A percentile compares a stretch with the other conserved stretches of the same genome.
Conservation (phyloP, 2,113 vertebrate genomes). For the Plestiodon gilberti region DNA sequence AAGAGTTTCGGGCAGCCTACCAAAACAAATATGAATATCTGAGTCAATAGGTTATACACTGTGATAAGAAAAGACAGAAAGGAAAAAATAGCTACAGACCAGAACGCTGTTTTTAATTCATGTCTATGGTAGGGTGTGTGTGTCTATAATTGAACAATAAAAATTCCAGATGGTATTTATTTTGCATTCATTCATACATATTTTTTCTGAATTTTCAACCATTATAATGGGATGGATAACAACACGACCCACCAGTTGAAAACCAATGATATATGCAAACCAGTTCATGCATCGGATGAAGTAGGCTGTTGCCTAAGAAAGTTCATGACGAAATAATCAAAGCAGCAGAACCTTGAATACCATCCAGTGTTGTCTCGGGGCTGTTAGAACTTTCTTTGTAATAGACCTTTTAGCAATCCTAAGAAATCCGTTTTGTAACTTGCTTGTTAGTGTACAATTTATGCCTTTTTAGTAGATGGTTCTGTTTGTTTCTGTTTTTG, state of each 20-base stretch:
- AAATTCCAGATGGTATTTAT: not conserved
- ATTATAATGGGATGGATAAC: not conserved
- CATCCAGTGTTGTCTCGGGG: too few relatives aligned
- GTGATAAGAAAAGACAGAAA: constrained; percentile 31
- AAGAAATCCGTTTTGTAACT: too few relatives aligned
- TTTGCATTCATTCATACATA: not conserved
- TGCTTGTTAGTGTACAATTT: too few relatives aligned
- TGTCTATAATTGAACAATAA: not conserved
- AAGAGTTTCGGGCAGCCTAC: constrained; percentile 49
- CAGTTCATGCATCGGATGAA: not conserved
- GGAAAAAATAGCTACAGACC: constrained; percentile 55
- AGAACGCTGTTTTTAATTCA: constrained; percentile 44
- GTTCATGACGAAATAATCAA: not conserved
- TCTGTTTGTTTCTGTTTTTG: too few relatives aligned
- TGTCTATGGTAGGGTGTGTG: not conserved
- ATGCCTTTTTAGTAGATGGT: too few relatives aligned
- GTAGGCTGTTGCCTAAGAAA: not conserved
- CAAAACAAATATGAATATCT: constrained; percentile 54
- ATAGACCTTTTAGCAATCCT: too few relatives aligned
- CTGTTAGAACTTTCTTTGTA: too few relatives aligned
- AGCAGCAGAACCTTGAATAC: not conserved
- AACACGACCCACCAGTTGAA: not conserved
- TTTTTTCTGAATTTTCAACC: not conserved
- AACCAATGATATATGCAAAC: not conserved
- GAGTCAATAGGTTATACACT: constrained; percentile 39